phyloP scores from a whole-genome alignment of 2,888 invertebrate genomes.

The Epirrhoe tristata region DNA sequence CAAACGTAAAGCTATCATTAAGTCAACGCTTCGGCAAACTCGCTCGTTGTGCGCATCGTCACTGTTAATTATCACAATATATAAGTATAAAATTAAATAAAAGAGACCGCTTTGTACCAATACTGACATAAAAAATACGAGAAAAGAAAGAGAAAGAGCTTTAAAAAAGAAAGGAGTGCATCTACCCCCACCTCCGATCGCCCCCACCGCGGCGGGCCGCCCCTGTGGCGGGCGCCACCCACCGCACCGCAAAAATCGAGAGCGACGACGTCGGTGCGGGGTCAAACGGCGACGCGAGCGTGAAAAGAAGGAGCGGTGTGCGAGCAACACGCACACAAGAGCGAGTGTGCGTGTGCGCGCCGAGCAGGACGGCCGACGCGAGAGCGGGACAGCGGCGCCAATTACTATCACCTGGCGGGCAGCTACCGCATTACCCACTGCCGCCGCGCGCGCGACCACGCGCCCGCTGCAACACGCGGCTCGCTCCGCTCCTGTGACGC shows the following conservation, averaged over 20 bases:
- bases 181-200: slow-evolving; percentile 79
- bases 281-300: slow-evolving; percentile 85
- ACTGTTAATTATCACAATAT: slow-evolving; percentile 84
- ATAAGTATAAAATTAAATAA: slow-evolving; percentile 80
- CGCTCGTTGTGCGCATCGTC: slow-evolving; percentile 79
- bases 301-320: slow-evolving; percentile 84
- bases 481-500: slow-evolving; percentile 69
- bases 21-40: slow-evolving; percentile 75
- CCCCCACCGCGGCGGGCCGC: slow-evolving; percentile 79
- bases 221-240: slow-evolving; percentile 86
- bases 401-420: slow-evolving; percentile 87
- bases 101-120: slow-evolving; percentile 82
- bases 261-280: slow-evolving; percentile 84
- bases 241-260: slow-evolving; percentile 88
- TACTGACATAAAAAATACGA: slow-evolving; percentile 83
- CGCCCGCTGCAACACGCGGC: slow-evolving; percentile 83
- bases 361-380: slow-evolving; percentile 82
- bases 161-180: slow-evolving; percentile 85
- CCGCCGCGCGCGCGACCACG: slow-evolving; percentile 86
- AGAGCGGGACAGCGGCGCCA: slow-evolving; percentile 85
- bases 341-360: slow-evolving; percentile 77
- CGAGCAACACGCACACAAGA: slow-evolving; percentile 71
- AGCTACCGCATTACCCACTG: slow-evolving; percentile 87
- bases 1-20: slow-evolving; percentile 83
- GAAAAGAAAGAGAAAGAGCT: slow-evolving; percentile 84